A percentile compares a stretch with the other conserved stretches of the same genome.
These are phyloP conservation scores for Drosophila athabasca DNA, from an alignment of 1,140 invertebrate genomes.

Conservation along the genomic window DNA sequence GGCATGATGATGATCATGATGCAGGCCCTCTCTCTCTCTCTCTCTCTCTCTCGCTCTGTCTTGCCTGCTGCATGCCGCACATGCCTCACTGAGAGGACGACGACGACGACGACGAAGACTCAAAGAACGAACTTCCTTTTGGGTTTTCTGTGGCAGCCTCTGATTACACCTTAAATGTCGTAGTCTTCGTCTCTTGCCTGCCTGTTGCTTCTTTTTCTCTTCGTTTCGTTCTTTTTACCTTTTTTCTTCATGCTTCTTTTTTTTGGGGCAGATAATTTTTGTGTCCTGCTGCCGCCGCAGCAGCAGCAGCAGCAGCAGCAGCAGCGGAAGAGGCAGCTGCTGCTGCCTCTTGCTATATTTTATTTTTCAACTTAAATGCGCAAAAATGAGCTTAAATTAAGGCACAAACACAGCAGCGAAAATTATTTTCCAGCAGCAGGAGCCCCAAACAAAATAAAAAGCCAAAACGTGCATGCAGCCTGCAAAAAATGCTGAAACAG, in stretches of 20 bases:
- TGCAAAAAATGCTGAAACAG: slow-evolving; percentile 37
- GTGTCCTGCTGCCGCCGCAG: slow-evolving; percentile 71
- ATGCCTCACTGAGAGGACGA: slow-evolving; percentile 62
- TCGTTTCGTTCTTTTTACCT: slow-evolving; percentile 1
- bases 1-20: slow-evolving; percentile 55
- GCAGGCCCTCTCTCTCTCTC: background rate
- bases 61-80: slow-evolving; percentile 69
- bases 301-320: slow-evolving; percentile 36
- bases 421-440: slow-evolving; percentile 71
- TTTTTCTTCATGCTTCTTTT: slow-evolving; percentile 33
- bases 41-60: background rate
- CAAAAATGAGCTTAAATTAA: slow-evolving; percentile 81
- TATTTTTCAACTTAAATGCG: slow-evolving; percentile 78
- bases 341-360: slow-evolving; percentile 57
- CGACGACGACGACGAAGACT: slow-evolving; percentile 10
- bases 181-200: slow-evolving; percentile 19
- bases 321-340: slow-evolving; percentile 59
- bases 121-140: slow-evolving; percentile 68
- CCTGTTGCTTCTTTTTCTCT: background rate
- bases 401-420: slow-evolving; percentile 68
- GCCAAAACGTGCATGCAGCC: slow-evolving; percentile 65
- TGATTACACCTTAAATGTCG: slow-evolving; percentile 80
- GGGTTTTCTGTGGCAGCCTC: slow-evolving; percentile 65
- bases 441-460: slow-evolving; percentile 69
- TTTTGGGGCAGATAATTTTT: slow-evolving; percentile 74